Base-by-base conservation (phyloP, 64 coral and sea anemone genomes). In the Pocillopora verrucosa region DNA sequence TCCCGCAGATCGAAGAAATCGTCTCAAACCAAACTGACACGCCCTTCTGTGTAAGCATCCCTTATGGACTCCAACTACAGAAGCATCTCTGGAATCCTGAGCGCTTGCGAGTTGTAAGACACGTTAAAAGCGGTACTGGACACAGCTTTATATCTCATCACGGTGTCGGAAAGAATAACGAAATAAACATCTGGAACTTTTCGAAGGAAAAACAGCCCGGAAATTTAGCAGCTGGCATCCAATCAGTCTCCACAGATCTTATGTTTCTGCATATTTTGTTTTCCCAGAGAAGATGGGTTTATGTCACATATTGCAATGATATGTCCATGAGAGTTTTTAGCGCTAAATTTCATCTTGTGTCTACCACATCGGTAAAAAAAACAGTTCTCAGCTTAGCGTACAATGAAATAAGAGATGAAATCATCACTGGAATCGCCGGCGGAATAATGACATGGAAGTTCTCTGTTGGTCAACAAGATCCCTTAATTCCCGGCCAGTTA, bases 371-470 rank as follows among this genome's bases (percentile, higher is more conserved):
- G 58, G 62, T 79, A 20, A 88, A 76, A n/a, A 87, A 79, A 86
- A 99, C 94, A 14, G 64, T 99, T 16, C 83, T 95, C 15, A 93
- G 93, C 60, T 83, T 99, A 41, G 78, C 90, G 5, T 99, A 99
- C 58, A 99, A 99, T 86, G 90, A 87, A 35, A 78, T 61, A 38
- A 87, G 93, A 73, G 97, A 99, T 76, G 97, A 99, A 61, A 84
- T 99, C 25, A 75, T 99, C 56, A 78, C 88, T 36, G 97, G 97
- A 13, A 70, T 95, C 56, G 86, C 88, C 65, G 97, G 97, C 5
- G 94, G 91, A n/a, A 80, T 99, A 11, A 93, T 89, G 34, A 95
- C 90, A 60, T 99, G 97, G 97, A 84, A 88, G 82, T 99, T 99
- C 38, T 88, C 97, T 1, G 86, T 93, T 78, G 93, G 89, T 16